These are phyloP conservation scores for Lithophane semibrunnea DNA, from an alignment of 2,888 invertebrate genomes.

Conservation along the genomic window DNA sequence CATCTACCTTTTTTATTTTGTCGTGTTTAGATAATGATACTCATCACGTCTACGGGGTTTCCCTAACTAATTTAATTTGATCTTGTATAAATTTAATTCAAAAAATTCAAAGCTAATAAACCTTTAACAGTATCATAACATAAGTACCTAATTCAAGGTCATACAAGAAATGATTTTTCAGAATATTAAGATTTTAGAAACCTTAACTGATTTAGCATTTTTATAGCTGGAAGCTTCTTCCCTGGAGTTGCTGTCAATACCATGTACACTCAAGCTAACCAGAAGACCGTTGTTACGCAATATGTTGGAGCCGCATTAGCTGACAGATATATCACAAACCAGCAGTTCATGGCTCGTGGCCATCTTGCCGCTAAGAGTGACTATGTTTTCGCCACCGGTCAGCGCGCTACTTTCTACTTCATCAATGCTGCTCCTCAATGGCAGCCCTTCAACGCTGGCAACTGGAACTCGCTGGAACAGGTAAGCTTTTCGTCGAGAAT, in stretches of 20 bases:
- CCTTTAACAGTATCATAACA: not conserved
- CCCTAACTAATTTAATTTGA: no score
- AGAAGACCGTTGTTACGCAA: slow-evolving; percentile 76
- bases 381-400: slow-evolving; percentile 91
- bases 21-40: no score
- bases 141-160: not conserved
- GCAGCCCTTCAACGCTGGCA: slow-evolving; percentile 91
- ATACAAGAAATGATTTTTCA: not conserved
- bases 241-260: slow-evolving; percentile 83
- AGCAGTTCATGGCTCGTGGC: slow-evolving; percentile 89
- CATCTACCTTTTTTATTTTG: no score
- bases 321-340: slow-evolving; percentile 85
- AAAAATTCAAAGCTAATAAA: not conserved
- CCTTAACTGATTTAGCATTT: not conserved
- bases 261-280: slow-evolving; percentile 82
- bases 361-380: slow-evolving; percentile 92
- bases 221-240: slow-evolving; percentile 87
- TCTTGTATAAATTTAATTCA: no score
- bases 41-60: no score
- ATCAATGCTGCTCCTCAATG: slow-evolving; percentile 93
- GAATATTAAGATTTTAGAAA: slow-evolving; percentile 1
- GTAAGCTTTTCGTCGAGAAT: slow-evolving; percentile 58
- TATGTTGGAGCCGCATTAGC: slow-evolving; percentile 79
- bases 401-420: slow-evolving; percentile 91
- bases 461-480: slow-evolving; percentile 90